Conservation (phyloP, 2,113 vertebrate genomes). For the Coptodon rendalli region DNA sequence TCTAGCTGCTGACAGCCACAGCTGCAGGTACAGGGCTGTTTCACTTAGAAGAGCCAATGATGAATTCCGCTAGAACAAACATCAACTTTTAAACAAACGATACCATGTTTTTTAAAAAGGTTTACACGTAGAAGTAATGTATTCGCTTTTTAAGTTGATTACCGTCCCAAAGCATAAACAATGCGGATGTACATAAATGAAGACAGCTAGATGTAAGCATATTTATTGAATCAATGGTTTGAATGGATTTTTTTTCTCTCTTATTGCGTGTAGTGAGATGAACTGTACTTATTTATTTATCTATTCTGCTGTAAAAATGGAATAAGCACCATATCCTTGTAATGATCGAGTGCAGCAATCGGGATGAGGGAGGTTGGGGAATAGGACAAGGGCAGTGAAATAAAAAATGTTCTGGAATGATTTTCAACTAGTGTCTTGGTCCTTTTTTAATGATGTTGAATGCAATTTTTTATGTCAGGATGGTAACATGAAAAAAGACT, state of each 20-base stretch:
- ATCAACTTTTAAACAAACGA: slow-evolving; percentile 27
- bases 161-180: slow-evolving; percentile 66
- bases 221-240: slow-evolving; percentile 70
- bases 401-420: slow-evolving; percentile 70
- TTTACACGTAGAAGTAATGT: slow-evolving; percentile 57
- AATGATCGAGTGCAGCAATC: slow-evolving; percentile 58
- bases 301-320: slow-evolving; percentile 67
- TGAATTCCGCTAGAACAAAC: slow-evolving; percentile 28
- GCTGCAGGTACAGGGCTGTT: slow-evolving; percentile 36
- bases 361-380: slow-evolving; percentile 32
- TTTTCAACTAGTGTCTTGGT: slow-evolving; percentile 48
- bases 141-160: slow-evolving; percentile 63
- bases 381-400: slow-evolving; percentile 35
- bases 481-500: not conserved
- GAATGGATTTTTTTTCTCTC: slow-evolving; percentile 55
- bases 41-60: slow-evolving; percentile 25
- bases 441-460: not conserved
- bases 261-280: slow-evolving; percentile 70
- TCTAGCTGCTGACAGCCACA: slow-evolving; percentile 23
- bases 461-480: not conserved
- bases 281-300: slow-evolving; percentile 73
- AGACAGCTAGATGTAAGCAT: slow-evolving; percentile 70
- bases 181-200: slow-evolving; percentile 68
- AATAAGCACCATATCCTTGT: slow-evolving; percentile 73
- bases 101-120: slow-evolving; percentile 1